Evolutionary conservation across 2,113 vertebrate species (phyloP).

Genomic region (Nesoenas mayeri): DNA sequence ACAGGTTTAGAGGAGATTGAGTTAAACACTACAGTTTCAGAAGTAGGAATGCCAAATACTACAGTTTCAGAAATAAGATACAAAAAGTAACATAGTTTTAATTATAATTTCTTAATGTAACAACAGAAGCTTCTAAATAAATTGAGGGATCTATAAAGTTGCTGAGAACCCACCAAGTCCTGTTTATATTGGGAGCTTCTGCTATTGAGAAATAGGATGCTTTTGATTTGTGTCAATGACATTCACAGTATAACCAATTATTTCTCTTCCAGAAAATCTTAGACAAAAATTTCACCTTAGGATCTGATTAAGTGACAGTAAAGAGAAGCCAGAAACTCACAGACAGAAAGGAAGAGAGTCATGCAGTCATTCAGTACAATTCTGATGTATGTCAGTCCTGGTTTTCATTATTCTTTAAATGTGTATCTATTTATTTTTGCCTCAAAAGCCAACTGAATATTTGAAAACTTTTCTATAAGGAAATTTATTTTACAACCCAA

Average conservation of each 20-base stretch:
- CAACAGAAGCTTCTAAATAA: background rate
- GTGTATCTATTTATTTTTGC: background rate
- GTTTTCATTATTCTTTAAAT: background rate
- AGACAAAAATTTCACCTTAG: background rate
- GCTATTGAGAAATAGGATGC: background rate
- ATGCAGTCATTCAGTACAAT: background rate
- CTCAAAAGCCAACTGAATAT: background rate
- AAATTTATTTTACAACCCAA: background rate
- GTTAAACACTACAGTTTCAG: background rate
- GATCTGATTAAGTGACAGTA: background rate
- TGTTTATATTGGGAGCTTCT: background rate
- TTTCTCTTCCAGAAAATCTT: background rate
- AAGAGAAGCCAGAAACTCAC: background rate
- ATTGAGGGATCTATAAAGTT: background rate
- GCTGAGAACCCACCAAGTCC: background rate
- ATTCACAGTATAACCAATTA: background rate
- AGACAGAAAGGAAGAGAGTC: background rate
- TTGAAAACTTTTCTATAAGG: background rate
- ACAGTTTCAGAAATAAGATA: background rate
- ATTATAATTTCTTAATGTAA: background rate
- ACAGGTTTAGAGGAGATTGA: background rate
- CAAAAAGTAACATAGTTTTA: background rate
- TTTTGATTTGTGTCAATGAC: rapidly evolving
- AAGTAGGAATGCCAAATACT: background rate
- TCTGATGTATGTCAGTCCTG: background rate